phyloP scores from a whole-genome alignment of 2,888 invertebrate genomes.

The Polydrusus pterygomalis region DNA sequence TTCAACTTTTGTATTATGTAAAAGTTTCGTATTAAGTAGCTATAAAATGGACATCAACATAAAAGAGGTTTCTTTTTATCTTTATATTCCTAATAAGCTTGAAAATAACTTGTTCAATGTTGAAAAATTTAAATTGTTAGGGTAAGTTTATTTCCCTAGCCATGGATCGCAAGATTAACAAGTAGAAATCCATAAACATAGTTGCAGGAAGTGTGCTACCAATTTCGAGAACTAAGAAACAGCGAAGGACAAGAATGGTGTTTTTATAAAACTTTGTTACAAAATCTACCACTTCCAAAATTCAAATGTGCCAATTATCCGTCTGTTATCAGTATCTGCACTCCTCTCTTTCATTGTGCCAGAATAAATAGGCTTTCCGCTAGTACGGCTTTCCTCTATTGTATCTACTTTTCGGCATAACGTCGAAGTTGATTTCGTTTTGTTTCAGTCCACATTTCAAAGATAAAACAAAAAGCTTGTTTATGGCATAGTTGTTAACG shows the following conservation, averaged over 20 bases:
- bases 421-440: constrained; percentile 32
- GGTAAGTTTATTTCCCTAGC: too few relatives aligned
- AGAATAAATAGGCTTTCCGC: constrained; percentile 26
- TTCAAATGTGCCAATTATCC: constrained; percentile 12
- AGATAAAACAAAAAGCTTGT: constrained; percentile 35
- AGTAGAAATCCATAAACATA: too few relatives aligned
- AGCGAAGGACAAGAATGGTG: too few relatives aligned
- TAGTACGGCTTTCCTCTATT: constrained; percentile 13
- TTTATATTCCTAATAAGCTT: too few relatives aligned
- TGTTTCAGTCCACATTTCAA: constrained; percentile 31
- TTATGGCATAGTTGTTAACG: neutral
- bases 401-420: constrained; percentile 38
- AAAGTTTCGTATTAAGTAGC: neutral
- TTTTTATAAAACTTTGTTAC: neutral
- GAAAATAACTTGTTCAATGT: too few relatives aligned
- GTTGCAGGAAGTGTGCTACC: too few relatives aligned
- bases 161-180: too few relatives aligned
- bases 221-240: too few relatives aligned
- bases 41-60: too few relatives aligned
- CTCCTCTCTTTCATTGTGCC: constrained; percentile 6
- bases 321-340: constrained; percentile 12
- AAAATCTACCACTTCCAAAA: neutral
- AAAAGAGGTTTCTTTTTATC: too few relatives aligned
- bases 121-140: too few relatives aligned
- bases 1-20: constrained; percentile 12